Evolutionary conservation across 1,140 invertebrate genomes (phyloP), one percentile per base, ranked within the genome.

Genomic region (Camponotus pennsylvanicus): DNA sequence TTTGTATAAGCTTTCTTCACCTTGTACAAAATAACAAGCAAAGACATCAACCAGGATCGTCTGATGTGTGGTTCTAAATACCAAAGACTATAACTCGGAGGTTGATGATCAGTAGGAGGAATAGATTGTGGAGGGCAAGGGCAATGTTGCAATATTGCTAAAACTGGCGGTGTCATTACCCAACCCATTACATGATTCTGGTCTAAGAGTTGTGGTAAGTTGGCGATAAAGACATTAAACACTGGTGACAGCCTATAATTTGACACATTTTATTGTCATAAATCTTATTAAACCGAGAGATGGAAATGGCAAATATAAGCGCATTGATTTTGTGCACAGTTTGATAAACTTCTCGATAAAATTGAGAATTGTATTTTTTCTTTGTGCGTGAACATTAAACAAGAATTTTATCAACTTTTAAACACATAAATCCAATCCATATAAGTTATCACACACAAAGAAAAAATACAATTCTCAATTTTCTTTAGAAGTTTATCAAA

Each of bases 1-100:
- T 45, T 27, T 3, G 61, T 15, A 21, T 55, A 32, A 52, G 0
- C 11, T 40, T 55, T 27, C 18, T 52, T 92, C 95, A 99, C 98
- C 96, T 99, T 99, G 93, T 99, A 99, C 0, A 99, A 96, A 86
- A 99, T 97, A 13, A 99, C 98, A n/a, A 99, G 96, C 21, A 99
- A 93, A 32, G 98, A 96, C 95, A 98, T 97, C 21, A 99, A 96
- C 99, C 99, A 99, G 84, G 97, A 97, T 76, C 98, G 96, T 27
- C 99, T 96, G 3, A 97, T 97, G 93, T 98, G 97, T 7, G 97
- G 96, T 92, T 98, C 98, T 73, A 99, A 95, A 90, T 97, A 97
- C 98, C 98, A 99, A 9, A 99, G 95, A 34, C 98, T 98, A 93
- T 98, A 99, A 69, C 95, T 96, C 18, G 97, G 97, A 67, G 96